These are phyloP conservation scores for pig (Sus scrofa) DNA, from an alignment of 2,113 vertebrate species.

Conservation along the genomic window DNA sequence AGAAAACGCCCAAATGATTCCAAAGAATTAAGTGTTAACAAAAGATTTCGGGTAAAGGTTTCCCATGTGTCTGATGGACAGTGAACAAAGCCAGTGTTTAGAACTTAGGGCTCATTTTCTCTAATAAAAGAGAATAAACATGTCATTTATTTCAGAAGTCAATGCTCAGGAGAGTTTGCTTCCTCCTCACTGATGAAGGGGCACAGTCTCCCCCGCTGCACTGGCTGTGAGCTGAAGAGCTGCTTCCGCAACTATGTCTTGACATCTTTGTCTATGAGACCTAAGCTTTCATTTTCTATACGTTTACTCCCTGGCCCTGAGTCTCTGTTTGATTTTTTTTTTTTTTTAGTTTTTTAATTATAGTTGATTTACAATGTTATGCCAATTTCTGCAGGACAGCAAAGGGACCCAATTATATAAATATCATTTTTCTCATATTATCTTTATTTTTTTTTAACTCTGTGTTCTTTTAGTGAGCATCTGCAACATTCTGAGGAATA, in stretches of 20 bases:
- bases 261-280: not conserved
- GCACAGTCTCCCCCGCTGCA: accelerated
- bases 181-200: not conserved
- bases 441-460: not conserved
- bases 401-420: too few species aligned
- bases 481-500: not conserved
- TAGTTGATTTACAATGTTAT: too few species aligned
- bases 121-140: not conserved
- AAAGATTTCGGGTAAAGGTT: not conserved
- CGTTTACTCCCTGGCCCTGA: not conserved
- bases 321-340: not conserved
- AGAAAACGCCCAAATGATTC: not conserved
- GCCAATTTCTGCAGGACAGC: too few species aligned
- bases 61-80: not conserved
- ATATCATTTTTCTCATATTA: too few species aligned
- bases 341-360: not conserved
- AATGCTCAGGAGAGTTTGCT: not conserved
- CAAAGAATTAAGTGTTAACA: not conserved
- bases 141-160: not conserved
- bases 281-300: not conserved
- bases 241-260: not conserved
- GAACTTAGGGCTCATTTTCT: not conserved
- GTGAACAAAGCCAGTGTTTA: not conserved
- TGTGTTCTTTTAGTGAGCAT: not conserved
- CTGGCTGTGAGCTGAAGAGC: not conserved